Evolutionary conservation across 2,888 invertebrate genomes (phyloP).

Genomic region (Nephrotoma appendiculata): DNA sequence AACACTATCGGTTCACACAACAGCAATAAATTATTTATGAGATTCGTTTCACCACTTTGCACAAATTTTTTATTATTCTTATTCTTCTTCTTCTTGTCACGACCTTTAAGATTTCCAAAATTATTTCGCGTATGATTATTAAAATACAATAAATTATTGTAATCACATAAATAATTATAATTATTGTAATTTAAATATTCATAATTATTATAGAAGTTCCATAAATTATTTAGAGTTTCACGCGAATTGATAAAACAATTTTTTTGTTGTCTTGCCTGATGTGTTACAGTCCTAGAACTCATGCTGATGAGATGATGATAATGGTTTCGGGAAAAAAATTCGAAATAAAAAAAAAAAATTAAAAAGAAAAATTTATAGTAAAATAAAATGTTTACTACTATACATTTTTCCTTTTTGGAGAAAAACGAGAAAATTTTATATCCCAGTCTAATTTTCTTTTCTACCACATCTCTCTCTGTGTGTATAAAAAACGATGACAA

Average conservation of each 20-base stretch:
- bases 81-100: not conserved
- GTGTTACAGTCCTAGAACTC: not conserved
- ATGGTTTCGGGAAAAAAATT: not conserved
- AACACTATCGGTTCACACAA: not conserved
- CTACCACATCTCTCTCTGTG: not conserved
- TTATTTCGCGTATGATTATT: not conserved
- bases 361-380: not conserved
- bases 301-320: not conserved
- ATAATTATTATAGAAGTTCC: not conserved
- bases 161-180: not conserved
- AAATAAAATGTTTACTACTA: not conserved
- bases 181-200: not conserved
- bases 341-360: not conserved
- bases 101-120: not conserved
- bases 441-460: not conserved
- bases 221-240: not conserved
- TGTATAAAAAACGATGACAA: not conserved
- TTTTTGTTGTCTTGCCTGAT: not conserved
- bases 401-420: not conserved
- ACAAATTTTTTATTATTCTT: not conserved
- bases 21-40: not conserved
- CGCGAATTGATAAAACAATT: not conserved
- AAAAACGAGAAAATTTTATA: not conserved
- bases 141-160: not conserved
- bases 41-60: not conserved